These are phyloP conservation scores for Drosophila rellima DNA, from an alignment of 2,888 invertebrate species.

Conservation along the genomic window DNA sequence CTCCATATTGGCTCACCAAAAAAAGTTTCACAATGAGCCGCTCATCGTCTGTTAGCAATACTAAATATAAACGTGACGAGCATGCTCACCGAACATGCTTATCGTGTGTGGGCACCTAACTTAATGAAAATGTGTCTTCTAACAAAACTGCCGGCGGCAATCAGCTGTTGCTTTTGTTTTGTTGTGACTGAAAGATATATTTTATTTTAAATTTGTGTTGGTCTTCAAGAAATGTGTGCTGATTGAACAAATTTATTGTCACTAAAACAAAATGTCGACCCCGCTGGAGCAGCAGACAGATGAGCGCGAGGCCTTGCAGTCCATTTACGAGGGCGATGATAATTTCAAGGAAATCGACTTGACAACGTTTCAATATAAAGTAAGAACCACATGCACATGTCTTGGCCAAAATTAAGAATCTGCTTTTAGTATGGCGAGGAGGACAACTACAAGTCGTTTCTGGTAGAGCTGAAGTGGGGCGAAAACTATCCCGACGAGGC, in stretches of 20 bases:
- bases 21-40: too few relatives aligned
- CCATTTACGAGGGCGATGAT: conserved; percentile 97
- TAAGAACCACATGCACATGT: conserved; percentile 82
- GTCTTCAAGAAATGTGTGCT: conserved; percentile 32
- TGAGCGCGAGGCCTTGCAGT: conserved; percentile 95
- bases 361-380: conserved; percentile 96
- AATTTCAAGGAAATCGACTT: conserved; percentile 92
- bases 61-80: too few relatives aligned
- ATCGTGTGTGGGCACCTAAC: too few relatives aligned
- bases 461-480: conserved; percentile 95
- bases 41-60: too few relatives aligned
- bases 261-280: conserved; percentile 86
- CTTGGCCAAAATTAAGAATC: neutral
- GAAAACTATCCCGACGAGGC: conserved; percentile 93
- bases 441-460: conserved; percentile 91
- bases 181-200: conserved; percentile 22
- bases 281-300: conserved; percentile 91
- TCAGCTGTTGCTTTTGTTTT: conserved; percentile 65
- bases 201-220: conserved; percentile 20
- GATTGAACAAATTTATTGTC: conserved; percentile 16
- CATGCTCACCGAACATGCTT: too few relatives aligned
- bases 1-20: too few relatives aligned
- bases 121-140: conserved; percentile 4
- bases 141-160: conserved; percentile 35
- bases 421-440: conserved; percentile 91